A percentile compares a stretch with the other conserved stretches of the same genome.
These are phyloP conservation scores for Clarias fuscus DNA, from an alignment of 2,797 vertebrate genomes.

Conservation along the genomic window DNA sequence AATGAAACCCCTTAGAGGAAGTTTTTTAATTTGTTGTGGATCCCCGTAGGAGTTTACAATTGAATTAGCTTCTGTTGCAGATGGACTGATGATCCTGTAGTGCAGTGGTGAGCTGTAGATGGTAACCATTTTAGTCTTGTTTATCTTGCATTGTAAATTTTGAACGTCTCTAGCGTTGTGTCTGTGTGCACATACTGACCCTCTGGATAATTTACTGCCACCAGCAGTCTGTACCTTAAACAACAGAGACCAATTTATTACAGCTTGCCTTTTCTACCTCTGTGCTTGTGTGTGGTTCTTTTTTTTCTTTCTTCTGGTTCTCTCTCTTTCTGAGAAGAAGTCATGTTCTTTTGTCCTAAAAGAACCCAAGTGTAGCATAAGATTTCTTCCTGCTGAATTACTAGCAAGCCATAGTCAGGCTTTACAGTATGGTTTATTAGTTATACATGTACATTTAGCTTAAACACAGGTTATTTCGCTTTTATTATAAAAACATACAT, in stretches of 20 bases:
- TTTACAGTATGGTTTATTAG: not conserved
- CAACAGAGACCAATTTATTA: constrained; percentile 87
- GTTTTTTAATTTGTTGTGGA: constrained; percentile 77
- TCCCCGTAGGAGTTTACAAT: constrained; percentile 84
- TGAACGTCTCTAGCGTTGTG: constrained; percentile 83
- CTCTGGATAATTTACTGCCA: constrained; percentile 87
- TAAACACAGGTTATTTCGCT: not conserved
- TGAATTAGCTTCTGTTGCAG: constrained; percentile 73
- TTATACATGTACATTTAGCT: not conserved
- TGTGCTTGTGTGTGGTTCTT: constrained; percentile 37
- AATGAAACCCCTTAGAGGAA: constrained; percentile 58
- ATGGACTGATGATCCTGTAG: constrained; percentile 74
- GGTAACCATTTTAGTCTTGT: constrained; percentile 79
- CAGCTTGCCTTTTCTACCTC: constrained; percentile 56
- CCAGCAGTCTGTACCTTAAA: constrained; percentile 90
- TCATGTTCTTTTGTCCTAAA: not conserved
- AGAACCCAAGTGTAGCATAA: too few species aligned
- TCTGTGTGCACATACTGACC: constrained; percentile 84
- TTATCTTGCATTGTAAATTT: constrained; percentile 81
- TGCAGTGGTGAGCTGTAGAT: constrained; percentile 79
- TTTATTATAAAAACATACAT: not conserved
- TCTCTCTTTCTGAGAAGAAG: not conserved
- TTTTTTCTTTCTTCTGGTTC: not conserved
- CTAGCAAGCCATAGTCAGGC: not conserved
- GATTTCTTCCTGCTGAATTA: not conserved